Evolutionary conservation across 2,113 vertebrate species (phyloP), one percentile per base, ranked within the genome.

Genomic region (Brachypodius melanocephalos): DNA sequence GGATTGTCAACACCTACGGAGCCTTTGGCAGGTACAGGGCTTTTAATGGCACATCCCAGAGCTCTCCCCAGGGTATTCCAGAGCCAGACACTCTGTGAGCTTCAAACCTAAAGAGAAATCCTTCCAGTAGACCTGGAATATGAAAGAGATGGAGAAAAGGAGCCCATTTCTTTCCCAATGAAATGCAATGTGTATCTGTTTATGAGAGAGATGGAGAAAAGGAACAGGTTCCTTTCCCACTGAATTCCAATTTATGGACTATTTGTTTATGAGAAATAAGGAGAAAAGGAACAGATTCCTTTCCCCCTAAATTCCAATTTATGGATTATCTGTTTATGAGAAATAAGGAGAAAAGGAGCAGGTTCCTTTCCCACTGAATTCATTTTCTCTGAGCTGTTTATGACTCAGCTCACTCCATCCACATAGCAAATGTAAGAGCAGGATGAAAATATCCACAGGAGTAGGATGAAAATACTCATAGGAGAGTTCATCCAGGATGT

Each of bases 1-100:
- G 99, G 32, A 99, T 99, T 5, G 99, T 99, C 96, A 99, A 99
- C 98, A 99, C 99, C 8, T 99, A 99, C 0, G 99, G 99, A 32
- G 99, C 99, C 55, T 99, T 99, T 0, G 99, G 99, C 68, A 99
- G 99, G 99, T 99, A 98, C 2, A 31, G 26, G 6, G 10, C 1
- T 17, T 29, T 26, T 7, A 4, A 3, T 8, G 36, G 17, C 29
- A 29, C 21, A 1, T 42, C 8, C 1, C n/a, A 2, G 10, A 32
- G 8, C 38, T 45, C 59, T 42, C 17, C 5, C 17, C 55, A 10
- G n/a, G 9, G 1, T 12, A 5, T 8, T 12, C 73, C 11, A 2
- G 13, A 57, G 77, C 28, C 51, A 17, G 3, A 4, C 6, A 2
- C 2, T 6, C 62, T 25, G 22, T 6, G 74, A 25, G 80, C 57